These are phyloP conservation scores for Drosophila obscura DNA, from an alignment of 1,140 invertebrate species.

Conservation along the genomic window DNA sequence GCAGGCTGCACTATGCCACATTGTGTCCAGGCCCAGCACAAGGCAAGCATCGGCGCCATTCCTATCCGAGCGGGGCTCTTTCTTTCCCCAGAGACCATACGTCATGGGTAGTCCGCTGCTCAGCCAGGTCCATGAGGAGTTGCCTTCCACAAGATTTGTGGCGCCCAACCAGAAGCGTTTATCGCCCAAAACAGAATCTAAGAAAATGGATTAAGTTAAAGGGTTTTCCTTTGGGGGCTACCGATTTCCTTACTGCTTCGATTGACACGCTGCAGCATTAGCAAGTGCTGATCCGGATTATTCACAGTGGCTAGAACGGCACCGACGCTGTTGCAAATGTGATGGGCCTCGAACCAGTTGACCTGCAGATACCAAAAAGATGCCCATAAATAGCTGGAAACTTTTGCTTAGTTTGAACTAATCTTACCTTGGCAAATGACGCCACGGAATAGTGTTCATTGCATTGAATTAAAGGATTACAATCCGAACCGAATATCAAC, in stretches of 20 bases:
- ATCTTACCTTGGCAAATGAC: slow-evolving; percentile 36
- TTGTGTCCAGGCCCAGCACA: slow-evolving; percentile 21
- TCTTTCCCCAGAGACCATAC: slow-evolving; percentile 42
- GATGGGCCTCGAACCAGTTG: slow-evolving; percentile 51
- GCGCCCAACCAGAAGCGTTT: slow-evolving; percentile 58
- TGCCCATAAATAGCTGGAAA: background rate
- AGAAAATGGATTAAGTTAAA: background rate
- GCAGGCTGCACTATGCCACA: slow-evolving; percentile 54
- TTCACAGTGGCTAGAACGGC: slow-evolving; percentile 50
- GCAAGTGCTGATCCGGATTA: slow-evolving; percentile 36
- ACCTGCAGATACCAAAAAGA: slow-evolving; percentile 18
- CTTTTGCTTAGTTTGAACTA: background rate
- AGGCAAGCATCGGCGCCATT: slow-evolving; percentile 30
- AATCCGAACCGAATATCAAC: background rate
- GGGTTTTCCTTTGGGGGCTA: background rate
- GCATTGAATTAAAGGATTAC: slow-evolving; percentile 10
- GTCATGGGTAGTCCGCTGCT: slow-evolving; percentile 49
- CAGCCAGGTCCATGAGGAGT: slow-evolving; percentile 52
- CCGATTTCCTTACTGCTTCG: slow-evolving; percentile 26
- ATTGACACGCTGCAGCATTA: slow-evolving; percentile 24
- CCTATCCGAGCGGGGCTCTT: slow-evolving; percentile 27
- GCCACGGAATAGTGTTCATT: slow-evolving; percentile 40
- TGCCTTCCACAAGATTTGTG: slow-evolving; percentile 36
- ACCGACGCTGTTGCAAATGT: slow-evolving; percentile 39
- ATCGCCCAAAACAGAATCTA: slow-evolving; percentile 28